Evolutionary conservation across 1,140 invertebrate genomes (phyloP).

Genomic region (Pogonomyrmex barbatus): DNA sequence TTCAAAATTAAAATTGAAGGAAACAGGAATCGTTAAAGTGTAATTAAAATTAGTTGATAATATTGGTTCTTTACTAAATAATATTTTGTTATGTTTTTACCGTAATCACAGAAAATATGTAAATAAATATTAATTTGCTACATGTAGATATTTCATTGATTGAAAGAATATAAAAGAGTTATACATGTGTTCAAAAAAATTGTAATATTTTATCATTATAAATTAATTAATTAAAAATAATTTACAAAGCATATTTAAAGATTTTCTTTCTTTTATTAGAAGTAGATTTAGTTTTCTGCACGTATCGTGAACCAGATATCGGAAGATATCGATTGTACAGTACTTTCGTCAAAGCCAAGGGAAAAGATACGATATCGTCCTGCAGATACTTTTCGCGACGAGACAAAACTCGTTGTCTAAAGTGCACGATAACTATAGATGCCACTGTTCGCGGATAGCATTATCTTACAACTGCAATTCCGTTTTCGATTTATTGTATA

Average conservation of each 20-base stretch:
- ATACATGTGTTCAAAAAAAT: too few species aligned
- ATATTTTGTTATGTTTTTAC: background rate
- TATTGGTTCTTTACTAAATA: background rate
- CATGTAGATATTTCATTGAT: background rate
- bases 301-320: constrained; percentile 35
- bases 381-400: background rate
- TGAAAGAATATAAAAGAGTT: background rate
- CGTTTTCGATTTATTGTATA: constrained; percentile 40
- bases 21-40: background rate
- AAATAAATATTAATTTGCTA: background rate
- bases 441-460: constrained; percentile 23
- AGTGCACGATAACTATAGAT: constrained; percentile 63
- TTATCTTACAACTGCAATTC: constrained; percentile 25
- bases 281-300: background rate
- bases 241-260: background rate
- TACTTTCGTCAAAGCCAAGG: constrained; percentile 50
- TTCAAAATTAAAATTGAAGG: background rate
- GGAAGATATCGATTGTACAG: constrained; percentile 42
- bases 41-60: background rate
- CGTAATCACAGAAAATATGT: background rate
- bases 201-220: too few species aligned
- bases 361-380: constrained; percentile 53
- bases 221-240: background rate
- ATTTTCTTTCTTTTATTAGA: background rate
- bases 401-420: constrained; percentile 59